Evolutionary conservation across 92 coral and sea anemone species (phyloP).

Genomic region (Palythoa grandis): DNA sequence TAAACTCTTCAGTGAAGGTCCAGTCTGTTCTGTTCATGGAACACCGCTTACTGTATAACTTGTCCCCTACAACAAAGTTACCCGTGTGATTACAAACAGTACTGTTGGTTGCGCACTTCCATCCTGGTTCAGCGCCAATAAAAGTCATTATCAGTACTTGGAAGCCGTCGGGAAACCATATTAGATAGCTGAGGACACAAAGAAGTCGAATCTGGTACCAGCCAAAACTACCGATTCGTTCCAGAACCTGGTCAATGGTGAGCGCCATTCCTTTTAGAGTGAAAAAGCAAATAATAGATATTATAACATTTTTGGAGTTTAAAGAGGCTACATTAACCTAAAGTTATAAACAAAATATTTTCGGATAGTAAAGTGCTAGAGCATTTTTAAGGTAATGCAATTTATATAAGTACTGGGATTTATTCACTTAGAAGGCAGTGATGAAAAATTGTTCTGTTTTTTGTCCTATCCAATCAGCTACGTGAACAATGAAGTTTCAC

Average conservation of each 20-base stretch:
- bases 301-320: no score
- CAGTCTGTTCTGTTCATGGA: conserved; percentile 71
- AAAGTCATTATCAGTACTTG: conserved; percentile 74
- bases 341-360: no score
- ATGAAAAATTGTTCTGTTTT: no score
- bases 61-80: conserved; percentile 47
- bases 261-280: conserved; percentile 44
- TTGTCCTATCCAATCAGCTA: no score
- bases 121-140: conserved; percentile 78
- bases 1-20: conserved; percentile 69
- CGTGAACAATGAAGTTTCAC: no score
- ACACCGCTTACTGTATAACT: conserved; percentile 67
- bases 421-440: no score
- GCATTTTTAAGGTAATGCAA: no score
- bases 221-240: conserved; percentile 83
- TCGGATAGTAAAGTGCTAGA: no score
- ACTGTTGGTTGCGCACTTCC: conserved; percentile 80
- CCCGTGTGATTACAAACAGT: conserved; percentile 63
- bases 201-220: conserved; percentile 68
- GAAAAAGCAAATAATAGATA: not conserved
- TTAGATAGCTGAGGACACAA: conserved; percentile 60
- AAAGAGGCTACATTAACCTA: no score
- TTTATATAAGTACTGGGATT: no score
- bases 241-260: conserved; percentile 77
- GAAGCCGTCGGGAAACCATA: conserved; percentile 70